Base-by-base conservation (phyloP, 1,140 invertebrate genomes). In the Bicyclus anynana region DNA sequence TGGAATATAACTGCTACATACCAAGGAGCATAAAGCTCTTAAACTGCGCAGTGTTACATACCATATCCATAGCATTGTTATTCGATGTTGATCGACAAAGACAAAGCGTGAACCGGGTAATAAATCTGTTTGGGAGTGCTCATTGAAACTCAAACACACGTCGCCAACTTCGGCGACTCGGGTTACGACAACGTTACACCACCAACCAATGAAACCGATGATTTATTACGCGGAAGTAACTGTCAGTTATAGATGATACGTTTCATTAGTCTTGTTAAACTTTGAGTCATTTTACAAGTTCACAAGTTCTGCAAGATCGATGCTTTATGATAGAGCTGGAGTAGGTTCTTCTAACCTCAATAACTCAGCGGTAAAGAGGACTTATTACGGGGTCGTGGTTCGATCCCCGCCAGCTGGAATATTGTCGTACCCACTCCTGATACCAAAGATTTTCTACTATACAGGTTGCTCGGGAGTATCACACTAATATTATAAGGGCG, bases 41-140 rank as follows among this genome's bases (percentile, higher is more conserved):
- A n/a, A n/a, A n/a, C n/a, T n/a, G n/a, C n/a, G n/a, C n/a, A n/a
- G n/a, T n/a, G n/a, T n/a, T n/a, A n/a, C n/a, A n/a, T 49, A 33
- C 48, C 48, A 14, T 26, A 37, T 51, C 48, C 48, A 13, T 37
- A 20, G 6, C 20, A 13, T 47, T 14, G 17, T 47, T 51, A 2
- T 37, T 51, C 35, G 17, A 4, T 18, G 17, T 40, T 27, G 14
- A 44, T 44, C 16, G 42, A 46, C 40, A 35, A 53, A 46, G 42
- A 54, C 42, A 18, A 33, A 46, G 17, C 42, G 52, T 27, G 40
- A 46, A 46, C 52, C 40, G 42, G 12, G 27, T 44, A 54, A 54
- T 54, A 54, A 54, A 54, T 54, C 40, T 46, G 42, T 20, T 14
- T 26, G 27, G 16, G 26, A 54, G 52, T 54, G 33, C 47, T 54